A percentile compares a stretch with the other conserved stretches of the same genome.
Evolutionary conservation across 2,113 vertebrate genomes (phyloP).

Genomic region (Scolopax mira): DNA sequence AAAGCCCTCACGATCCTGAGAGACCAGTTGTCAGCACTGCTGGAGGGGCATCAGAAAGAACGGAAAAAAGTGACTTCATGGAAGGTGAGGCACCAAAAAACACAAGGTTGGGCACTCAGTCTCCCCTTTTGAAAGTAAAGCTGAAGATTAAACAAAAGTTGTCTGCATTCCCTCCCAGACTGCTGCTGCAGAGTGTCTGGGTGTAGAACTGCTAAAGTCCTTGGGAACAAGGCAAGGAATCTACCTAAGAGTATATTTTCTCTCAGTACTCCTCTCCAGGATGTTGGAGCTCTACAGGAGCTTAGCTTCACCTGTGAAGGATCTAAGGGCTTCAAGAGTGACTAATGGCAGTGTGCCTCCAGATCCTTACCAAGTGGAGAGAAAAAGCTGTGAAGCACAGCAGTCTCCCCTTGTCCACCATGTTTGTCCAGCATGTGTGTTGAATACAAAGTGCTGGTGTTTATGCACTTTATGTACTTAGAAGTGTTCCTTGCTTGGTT

Average conservation of each 20-base stretch:
- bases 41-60: conserved; percentile 87
- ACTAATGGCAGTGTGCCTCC: neutral
- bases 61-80: conserved; percentile 71
- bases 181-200: neutral
- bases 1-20: conserved; percentile 88
- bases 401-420: neutral
- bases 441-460: neutral
- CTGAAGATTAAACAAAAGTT: neutral
- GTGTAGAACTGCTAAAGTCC: neutral
- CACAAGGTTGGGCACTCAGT: neutral
- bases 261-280: neutral
- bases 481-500: neutral
- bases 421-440: neutral
- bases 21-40: conserved; percentile 85
- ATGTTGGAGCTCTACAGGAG: neutral
- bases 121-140: neutral
- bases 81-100: conserved; percentile 76
- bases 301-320: neutral
- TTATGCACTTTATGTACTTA: neutral
- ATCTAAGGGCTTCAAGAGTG: neutral
- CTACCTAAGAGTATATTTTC: neutral
- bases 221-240: neutral
- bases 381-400: neutral
- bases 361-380: neutral
- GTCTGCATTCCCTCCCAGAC: neutral